Evolutionary conservation across 2,797 vertebrate species (phyloP), one percentile per base, ranked within the genome.

Genomic region (Siniperca scherzeri): DNA sequence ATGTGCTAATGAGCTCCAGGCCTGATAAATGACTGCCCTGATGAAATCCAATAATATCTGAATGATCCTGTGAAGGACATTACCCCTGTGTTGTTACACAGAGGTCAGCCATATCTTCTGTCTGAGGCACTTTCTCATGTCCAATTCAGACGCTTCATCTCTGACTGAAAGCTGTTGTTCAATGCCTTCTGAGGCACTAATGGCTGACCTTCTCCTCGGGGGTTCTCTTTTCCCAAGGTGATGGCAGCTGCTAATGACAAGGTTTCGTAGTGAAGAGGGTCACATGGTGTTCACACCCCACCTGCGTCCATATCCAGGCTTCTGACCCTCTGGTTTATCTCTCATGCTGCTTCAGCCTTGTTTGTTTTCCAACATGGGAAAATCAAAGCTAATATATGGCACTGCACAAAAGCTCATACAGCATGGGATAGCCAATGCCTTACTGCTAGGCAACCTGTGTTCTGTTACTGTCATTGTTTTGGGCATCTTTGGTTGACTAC

Each of bases 41-140:
- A 79, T 80, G 85, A 74, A 85, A 87, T 88, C 80, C 85, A 76
- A 83, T 88, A 77, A 74, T 72, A 82, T 80, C 56, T 88, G 70
- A 90, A 91, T 77, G 46, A 72, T 67, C 64, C 44, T 38, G 27
- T 71, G 57, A 77, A 90, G 80, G 82, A 83, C 83, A 67, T 68
- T 33, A 61, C 25, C 65, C 57, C 65, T 46, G 65, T 62, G 57
- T 66, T 56, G 59, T 69, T 77, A 83, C 87, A 84, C 44, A 74
- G 78, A 87, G 84, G 85, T 94, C 85, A 82, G 81, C 76, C 78
- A 60, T 75, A 68, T 77, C 61, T 66, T 71, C 78, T 70, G 69
- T 90, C 61, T 70, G 71, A 50, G 71, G 50, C 50, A 64, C 25
- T 65, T 52, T 30, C 79, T 59, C 66, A 44, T 36, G 38, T 74